phyloP scores from a whole-genome alignment of 1,140 invertebrate genomes.

The Rhagoletis zephyria region DNA sequence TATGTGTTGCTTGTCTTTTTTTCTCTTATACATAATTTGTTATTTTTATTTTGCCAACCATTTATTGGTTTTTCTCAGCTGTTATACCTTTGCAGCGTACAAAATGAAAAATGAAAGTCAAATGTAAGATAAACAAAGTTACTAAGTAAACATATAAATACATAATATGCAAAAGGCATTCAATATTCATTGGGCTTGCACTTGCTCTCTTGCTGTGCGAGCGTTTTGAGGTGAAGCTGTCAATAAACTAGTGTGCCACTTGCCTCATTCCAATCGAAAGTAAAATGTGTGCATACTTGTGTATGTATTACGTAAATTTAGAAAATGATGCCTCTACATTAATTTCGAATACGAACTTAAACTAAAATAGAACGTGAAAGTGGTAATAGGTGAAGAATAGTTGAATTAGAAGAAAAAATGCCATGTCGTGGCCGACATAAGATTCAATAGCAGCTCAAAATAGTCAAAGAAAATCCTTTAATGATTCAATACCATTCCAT shows the following conservation, averaged over 20 bases:
- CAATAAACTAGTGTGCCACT: background rate
- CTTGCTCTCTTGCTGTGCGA: background rate
- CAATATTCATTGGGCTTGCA: constrained; percentile 10
- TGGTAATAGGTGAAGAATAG: no score
- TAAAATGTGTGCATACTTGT: background rate
- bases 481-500: no score
- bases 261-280: background rate
- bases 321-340: no score
- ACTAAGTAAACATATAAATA: constrained; percentile 8
- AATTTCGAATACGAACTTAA: no score
- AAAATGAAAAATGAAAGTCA: constrained; percentile 35
- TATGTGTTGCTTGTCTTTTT: background rate
- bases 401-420: no score
- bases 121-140: constrained; percentile 26
- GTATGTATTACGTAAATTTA: background rate
- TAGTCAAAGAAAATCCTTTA: no score
- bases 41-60: constrained; percentile 10
- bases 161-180: constrained; percentile 16
- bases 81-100: background rate
- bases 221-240: background rate
- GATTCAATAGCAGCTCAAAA: no score
- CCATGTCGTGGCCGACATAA: no score
- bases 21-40: background rate
- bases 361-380: no score
- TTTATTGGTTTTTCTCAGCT: constrained; percentile 28